phyloP scores from a whole-genome alignment of 2,888 invertebrate species.

The Lissocephala sabroskyi region DNA sequence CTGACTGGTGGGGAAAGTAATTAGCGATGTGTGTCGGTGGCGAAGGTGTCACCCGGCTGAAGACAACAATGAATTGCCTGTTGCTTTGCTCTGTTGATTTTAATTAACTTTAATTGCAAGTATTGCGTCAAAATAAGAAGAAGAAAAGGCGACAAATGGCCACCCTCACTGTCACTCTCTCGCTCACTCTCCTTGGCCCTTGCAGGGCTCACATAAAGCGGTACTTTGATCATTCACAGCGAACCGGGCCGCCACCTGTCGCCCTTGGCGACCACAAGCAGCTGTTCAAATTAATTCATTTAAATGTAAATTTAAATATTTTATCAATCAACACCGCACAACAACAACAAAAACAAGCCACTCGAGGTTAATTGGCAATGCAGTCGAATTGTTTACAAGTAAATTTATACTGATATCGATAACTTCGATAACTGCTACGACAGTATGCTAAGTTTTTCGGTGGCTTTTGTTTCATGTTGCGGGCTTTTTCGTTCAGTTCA shows the following conservation, averaged over 20 bases:
- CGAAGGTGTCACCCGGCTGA: constrained; percentile 42
- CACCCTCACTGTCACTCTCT: neutral
- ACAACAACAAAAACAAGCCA: neutral
- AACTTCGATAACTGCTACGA: neutral
- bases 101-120: constrained; percentile 4
- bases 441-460: neutral
- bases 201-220: too few species aligned
- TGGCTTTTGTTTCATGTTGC: constrained; percentile 6
- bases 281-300: constrained; percentile 34
- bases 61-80: constrained; percentile 15
- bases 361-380: too few species aligned
- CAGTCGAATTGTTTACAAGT: too few species aligned
- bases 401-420: too few species aligned
- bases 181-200: neutral
- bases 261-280: too few species aligned
- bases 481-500: constrained; percentile 45
- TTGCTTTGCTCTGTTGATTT: neutral
- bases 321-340: constrained; percentile 4
- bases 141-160: neutral
- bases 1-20: constrained; percentile 62
- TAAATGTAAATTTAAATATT: constrained; percentile 14
- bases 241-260: too few species aligned
- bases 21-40: constrained; percentile 30
- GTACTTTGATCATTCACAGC: too few species aligned
- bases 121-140: neutral